Conservation (phyloP, 2,888 invertebrate species). For the Heteromyza rotundicornis region DNA sequence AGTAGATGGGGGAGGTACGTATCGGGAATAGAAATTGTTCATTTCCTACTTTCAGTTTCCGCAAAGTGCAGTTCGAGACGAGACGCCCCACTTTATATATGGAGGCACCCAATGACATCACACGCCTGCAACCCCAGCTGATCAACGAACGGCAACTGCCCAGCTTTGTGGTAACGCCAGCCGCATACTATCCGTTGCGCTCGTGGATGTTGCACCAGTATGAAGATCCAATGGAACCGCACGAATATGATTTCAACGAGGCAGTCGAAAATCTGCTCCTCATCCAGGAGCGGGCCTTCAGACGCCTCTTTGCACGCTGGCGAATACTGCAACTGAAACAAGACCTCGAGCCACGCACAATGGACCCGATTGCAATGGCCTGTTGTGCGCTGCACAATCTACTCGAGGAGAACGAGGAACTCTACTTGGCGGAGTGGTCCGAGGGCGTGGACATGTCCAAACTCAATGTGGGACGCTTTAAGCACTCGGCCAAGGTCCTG, state of each 20-base stretch:
- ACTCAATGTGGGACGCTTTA: neutral
- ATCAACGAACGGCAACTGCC: slow-evolving; percentile 41
- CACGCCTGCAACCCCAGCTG: slow-evolving; percentile 31
- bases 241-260: slow-evolving; percentile 56
- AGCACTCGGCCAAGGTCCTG: neutral
- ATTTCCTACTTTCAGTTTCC: no score
- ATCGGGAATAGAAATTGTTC: neutral
- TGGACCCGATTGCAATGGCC: slow-evolving; percentile 52
- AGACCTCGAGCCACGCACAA: slow-evolving; percentile 53
- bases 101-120: slow-evolving; percentile 43
- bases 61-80: slow-evolving; percentile 49
- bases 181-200: slow-evolving; percentile 49
- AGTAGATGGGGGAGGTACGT: no score
- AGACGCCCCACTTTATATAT: slow-evolving; percentile 43
- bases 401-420: slow-evolving; percentile 52
- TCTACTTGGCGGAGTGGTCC: slow-evolving; percentile 48
- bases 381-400: slow-evolving; percentile 58
- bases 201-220: slow-evolving; percentile 56
- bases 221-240: slow-evolving; percentile 41
- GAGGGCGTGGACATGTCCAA: slow-evolving; percentile 34
- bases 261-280: slow-evolving; percentile 52
- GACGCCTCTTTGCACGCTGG: slow-evolving; percentile 58
- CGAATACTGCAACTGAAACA: slow-evolving; percentile 50
- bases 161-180: slow-evolving; percentile 49
- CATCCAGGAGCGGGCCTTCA: slow-evolving; percentile 51